Evolutionary conservation across 2,797 vertebrate genomes (phyloP).

Genomic region (Oreochromis mossambicus): DNA sequence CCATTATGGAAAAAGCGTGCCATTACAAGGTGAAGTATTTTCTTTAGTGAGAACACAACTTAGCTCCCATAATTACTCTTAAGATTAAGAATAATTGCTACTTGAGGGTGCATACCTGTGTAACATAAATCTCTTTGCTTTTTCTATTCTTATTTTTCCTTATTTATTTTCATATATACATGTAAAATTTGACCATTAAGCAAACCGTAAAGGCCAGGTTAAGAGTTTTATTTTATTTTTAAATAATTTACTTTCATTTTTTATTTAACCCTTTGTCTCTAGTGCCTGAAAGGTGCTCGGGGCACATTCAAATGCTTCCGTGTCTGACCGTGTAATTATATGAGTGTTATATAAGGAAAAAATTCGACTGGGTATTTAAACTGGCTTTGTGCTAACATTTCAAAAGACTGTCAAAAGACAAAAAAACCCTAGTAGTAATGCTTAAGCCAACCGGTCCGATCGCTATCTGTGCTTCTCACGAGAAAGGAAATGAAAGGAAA

Average conservation of each 20-base stretch:
- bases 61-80: conserved; percentile 37
- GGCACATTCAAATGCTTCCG: conserved; percentile 7
- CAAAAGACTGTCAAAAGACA: conserved; percentile 1
- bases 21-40: conserved; percentile 9
- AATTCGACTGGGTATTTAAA: conserved; percentile 35
- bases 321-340: conserved; percentile 46
- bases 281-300: background rate
- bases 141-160: background rate
- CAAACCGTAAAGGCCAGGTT: conserved; percentile 10
- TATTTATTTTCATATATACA: background rate
- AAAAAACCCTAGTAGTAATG: background rate
- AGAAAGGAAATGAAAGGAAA: background rate
- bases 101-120: background rate
- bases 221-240: background rate
- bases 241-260: background rate
- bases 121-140: conserved; percentile 1
- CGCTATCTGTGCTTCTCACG: conserved; percentile 21
- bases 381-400: conserved; percentile 19
- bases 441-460: background rate
- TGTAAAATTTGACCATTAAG: background rate
- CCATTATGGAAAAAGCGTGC: conserved; percentile 32
- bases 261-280: conserved; percentile 21
- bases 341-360: conserved; percentile 33
- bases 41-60: conserved; percentile 6
- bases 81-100: conserved; percentile 42